A percentile compares a stretch with the other conserved stretches of the same genome.
These are phyloP conservation scores for Malacoraja senta DNA, from an alignment of 2,797 vertebrate species.

Conservation along the genomic window DNA sequence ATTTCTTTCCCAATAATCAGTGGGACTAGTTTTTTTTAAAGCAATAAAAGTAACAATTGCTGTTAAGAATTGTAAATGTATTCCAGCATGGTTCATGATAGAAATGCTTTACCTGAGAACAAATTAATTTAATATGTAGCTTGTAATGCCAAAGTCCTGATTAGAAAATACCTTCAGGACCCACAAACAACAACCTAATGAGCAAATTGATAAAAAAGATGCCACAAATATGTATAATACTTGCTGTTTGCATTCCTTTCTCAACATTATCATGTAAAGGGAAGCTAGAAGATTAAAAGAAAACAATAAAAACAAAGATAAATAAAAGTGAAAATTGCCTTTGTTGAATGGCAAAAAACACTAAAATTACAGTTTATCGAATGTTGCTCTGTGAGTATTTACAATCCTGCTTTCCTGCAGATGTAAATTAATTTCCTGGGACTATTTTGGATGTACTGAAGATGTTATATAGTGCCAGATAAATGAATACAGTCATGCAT, in stretches of 20 bases:
- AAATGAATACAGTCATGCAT: background rate
- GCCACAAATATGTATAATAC: background rate
- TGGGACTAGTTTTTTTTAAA: background rate
- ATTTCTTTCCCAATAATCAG: background rate
- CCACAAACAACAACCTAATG: background rate
- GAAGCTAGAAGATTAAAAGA: background rate
- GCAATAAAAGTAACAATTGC: background rate
- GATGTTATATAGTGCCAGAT: background rate
- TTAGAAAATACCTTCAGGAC: background rate
- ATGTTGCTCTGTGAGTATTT: background rate
- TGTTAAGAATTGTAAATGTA: background rate
- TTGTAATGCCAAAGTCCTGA: background rate
- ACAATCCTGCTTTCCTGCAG: background rate
- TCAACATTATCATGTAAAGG: background rate
- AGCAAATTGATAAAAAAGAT: background rate
- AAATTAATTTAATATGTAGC: background rate
- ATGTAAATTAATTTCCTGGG: background rate
- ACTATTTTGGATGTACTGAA: background rate
- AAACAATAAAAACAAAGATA: background rate
- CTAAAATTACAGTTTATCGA: background rate
- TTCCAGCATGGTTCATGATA: background rate
- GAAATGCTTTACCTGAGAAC: background rate
- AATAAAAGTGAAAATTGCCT: background rate
- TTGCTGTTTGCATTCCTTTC: background rate
- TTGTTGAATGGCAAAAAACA: background rate